Evolutionary conservation across 2,113 vertebrate genomes (phyloP).

Genomic region (Rhinoderma darwinii): DNA sequence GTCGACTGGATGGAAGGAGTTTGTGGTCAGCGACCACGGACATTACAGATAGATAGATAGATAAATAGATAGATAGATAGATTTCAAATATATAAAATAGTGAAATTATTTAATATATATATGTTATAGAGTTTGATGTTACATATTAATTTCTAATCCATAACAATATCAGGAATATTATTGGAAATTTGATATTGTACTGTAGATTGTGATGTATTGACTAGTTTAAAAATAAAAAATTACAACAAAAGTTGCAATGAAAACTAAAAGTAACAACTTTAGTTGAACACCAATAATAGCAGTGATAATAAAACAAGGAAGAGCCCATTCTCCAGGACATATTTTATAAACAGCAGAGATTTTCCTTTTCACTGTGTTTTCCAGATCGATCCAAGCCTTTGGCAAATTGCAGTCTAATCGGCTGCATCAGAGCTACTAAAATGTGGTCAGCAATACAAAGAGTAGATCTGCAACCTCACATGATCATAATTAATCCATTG

Average conservation of each 20-base stretch:
- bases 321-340: neutral
- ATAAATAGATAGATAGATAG: too few species aligned
- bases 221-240: too few species aligned
- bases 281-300: neutral
- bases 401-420: slow-evolving; percentile 40
- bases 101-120: too few species aligned
- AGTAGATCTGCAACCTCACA: slow-evolving; percentile 27
- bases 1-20: too few species aligned
- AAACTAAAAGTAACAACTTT: neutral
- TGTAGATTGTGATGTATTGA: too few species aligned
- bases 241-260: neutral
- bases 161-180: neutral
- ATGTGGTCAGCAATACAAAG: slow-evolving; percentile 28
- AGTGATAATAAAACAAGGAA: neutral
- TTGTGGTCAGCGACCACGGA: too few species aligned
- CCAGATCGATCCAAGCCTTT: slow-evolving; percentile 29
- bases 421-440: slow-evolving; percentile 42
- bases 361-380: slow-evolving; percentile 11
- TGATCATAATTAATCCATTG: slow-evolving; percentile 39
- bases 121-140: too few species aligned
- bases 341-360: neutral
- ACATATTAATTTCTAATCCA: too few species aligned
- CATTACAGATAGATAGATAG: too few species aligned
- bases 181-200: too few species aligned
- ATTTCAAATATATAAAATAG: too few species aligned